These are phyloP conservation scores for Amblyteles armatorius DNA, from an alignment of 2,888 invertebrate species.

Conservation along the genomic window DNA sequence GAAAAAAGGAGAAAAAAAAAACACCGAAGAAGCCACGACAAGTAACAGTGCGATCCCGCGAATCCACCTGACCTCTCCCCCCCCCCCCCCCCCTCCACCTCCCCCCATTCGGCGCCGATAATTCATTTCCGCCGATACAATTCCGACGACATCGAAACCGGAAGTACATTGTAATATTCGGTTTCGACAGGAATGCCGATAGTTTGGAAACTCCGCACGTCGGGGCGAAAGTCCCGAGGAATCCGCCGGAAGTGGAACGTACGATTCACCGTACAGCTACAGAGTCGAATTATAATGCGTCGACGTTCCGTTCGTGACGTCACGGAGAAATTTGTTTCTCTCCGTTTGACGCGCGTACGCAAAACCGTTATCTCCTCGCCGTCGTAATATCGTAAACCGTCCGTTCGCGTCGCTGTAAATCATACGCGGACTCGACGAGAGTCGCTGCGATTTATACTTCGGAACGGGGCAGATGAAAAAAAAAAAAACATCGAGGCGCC, in stretches of 20 bases:
- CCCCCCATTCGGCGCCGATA: neutral
- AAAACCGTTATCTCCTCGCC: constrained; percentile 5
- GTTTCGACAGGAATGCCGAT: neutral
- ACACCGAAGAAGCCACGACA: constrained; percentile 6
- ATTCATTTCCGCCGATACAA: neutral
- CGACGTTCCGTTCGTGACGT: constrained; percentile 12
- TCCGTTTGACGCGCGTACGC: neutral
- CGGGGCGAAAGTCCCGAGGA: neutral
- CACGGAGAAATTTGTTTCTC: constrained; percentile 24
- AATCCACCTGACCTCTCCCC: neutral
- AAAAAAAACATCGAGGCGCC: neutral
- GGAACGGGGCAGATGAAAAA: neutral
- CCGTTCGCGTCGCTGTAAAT: constrained; percentile 10
- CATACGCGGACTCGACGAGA: neutral
- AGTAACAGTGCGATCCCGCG: neutral
- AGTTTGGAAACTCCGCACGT: neutral
- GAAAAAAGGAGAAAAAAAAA: constrained; percentile 42
- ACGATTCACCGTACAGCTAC: neutral
- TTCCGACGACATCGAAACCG: constrained; percentile 20
- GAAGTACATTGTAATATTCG: constrained; percentile 19
- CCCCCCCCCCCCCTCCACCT: neutral
- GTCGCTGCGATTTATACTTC: neutral
- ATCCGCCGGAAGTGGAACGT: constrained; percentile 6
- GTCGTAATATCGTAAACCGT: constrained; percentile 26
- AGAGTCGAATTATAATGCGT: constrained; percentile 26